Base-by-base conservation (phyloP, 2,888 invertebrate genomes). In the Heteropelma amictum region DNA sequence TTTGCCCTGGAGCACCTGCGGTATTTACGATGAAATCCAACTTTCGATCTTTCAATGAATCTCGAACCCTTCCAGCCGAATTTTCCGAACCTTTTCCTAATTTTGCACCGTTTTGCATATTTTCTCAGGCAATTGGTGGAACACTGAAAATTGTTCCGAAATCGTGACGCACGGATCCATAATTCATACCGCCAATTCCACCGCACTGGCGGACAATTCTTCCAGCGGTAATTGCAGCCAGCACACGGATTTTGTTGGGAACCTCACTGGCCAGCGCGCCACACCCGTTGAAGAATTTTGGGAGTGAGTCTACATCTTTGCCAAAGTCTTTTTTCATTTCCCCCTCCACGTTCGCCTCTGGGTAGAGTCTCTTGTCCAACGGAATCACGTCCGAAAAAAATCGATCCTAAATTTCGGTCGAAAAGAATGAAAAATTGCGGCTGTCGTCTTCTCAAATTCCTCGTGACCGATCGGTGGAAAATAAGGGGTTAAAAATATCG, bases 1-100 rank as follows among this genome's bases (percentile, higher is more conserved):
- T 56, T 85, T 92, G 63, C 92, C 94, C 1, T 95, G 95, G 95
- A 89, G 91, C 33, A 89, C 87, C 70, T 93, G 93, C 85, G 91
- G 92, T 92, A 87, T 10, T 61, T 58, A 23, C 6, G 1, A 49
- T 38, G 10, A 19, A 35, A 35, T 54, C n/a, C n/a, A n/a, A n/a
- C n/a, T n/a, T n/a, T n/a, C n/a, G n/a, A n/a, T n/a, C n/a, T n/a
- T n/a, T n/a, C n/a, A n/a, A 63, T 26, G 7, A 1, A 33, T 8
- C 19, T 21, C 19, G 7, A 10, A 47, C 23, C 12, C 19, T 2
- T 1, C 3, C n/a, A 19, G 7, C 23, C n/a, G 23, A 21, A 21
- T 4, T 47, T n/a, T 23, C 23, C 23, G 10, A 33, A 33, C 35
- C 35, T 6, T n/a, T n/a, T n/a, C n/a, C n/a, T 1, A 8, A 10